Base-by-base conservation (phyloP, 2,797 vertebrate genomes). In the Heliangelus exortis region DNA sequence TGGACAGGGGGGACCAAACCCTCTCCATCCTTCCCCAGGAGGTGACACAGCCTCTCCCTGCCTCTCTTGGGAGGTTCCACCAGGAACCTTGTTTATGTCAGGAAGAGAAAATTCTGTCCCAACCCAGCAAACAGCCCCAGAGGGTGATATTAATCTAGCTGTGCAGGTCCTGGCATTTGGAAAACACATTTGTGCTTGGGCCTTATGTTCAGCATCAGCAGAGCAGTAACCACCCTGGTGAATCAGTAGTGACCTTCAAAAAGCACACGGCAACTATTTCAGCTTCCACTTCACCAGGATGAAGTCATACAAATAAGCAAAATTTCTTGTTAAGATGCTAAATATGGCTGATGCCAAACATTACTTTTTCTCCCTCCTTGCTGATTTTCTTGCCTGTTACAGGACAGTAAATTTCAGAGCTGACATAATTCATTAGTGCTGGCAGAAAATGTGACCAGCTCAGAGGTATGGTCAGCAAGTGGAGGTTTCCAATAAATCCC, bases 231-330 rank as follows among this genome's bases (percentile, higher is more conserved):
- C 75, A 94, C 69, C 65, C 21, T 72, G 76, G 92, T 84, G 91
- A 92, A 89, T 96, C 93, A 93, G 57, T 66, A 71, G 94, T 39
- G 84, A 95, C 91, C 91, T 96, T 94, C 94, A 89, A 53, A 62
- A 62, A 78, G 57, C 85, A 43, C 28, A 29, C 39, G 17, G 55
- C 54, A 61, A 90, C 59, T 84, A 26, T 76, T 90, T 62, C 84
- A 71, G 86, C 81, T 90, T 76, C 77, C 74, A 57, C 82, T 81
- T 29, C 36, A 69, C 21, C 9, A 34, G 72, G 47, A 78, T 36
- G 79, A 83, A 93, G 68, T 68, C 89, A 75, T 8, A 65, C 34
- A 76, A 43, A 41, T 5, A 55, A 45, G 67, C 17, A 69, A 65
- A 48, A 55, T 47, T 71, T 48, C 65, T 85, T 51, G 51, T 41